A percentile compares a stretch with the other conserved stretches of the same genome.
Conservation (phyloP, 2,113 vertebrate genomes). For the Nesoenas mayeri region DNA sequence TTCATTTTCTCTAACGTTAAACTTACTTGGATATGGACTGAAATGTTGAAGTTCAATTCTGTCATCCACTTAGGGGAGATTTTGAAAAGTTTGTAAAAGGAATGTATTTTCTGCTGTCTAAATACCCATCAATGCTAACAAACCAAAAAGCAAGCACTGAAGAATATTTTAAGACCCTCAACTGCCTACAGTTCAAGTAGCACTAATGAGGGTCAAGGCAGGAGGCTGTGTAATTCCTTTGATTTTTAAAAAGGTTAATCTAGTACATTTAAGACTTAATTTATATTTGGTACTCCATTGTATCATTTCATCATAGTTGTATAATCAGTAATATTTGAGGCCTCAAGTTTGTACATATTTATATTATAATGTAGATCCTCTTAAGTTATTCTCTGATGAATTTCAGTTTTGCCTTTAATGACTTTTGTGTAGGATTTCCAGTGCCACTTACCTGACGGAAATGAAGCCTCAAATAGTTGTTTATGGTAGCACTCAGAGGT, state of each 20-base stretch:
- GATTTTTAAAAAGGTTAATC: neutral
- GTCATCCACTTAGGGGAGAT: neutral
- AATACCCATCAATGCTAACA: neutral
- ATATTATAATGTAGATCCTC: neutral
- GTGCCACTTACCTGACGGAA: neutral
- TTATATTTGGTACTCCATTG: accelerated
- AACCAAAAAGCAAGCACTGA: neutral
- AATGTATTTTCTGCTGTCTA: neutral
- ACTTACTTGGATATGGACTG: neutral
- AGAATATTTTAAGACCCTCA: neutral
- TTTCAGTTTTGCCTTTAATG: neutral
- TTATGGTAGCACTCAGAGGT: neutral
- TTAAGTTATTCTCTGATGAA: neutral
- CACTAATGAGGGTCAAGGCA: neutral
- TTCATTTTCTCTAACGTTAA: neutral
- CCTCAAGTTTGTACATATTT: neutral
- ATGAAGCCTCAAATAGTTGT: neutral
- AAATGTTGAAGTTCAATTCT: neutral
- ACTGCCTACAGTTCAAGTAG: neutral
- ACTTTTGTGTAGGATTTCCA: neutral
- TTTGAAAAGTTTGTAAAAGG: neutral
- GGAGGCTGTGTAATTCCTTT: neutral
- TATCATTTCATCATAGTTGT: neutral
- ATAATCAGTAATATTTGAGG: neutral
- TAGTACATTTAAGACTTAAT: neutral